Percentiles rank a stretch among this genome's conserved stretches.
phyloP scores from a whole-genome alignment of 1,140 invertebrate genomes.

The Drosophila littoralis region DNA sequence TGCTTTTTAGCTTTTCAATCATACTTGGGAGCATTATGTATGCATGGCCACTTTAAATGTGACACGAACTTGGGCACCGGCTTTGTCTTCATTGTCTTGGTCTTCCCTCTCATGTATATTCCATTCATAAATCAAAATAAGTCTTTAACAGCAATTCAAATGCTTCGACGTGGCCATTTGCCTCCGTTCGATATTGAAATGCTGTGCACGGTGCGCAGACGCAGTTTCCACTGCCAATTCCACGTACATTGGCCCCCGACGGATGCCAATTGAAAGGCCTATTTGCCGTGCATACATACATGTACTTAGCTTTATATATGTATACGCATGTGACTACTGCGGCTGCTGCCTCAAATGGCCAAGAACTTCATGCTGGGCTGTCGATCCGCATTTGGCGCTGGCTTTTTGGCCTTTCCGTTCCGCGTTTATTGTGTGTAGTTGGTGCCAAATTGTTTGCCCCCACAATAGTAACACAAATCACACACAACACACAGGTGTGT shows the following conservation, averaged over 20 bases:
- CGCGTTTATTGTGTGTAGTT: slow-evolving; percentile 60
- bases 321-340: slow-evolving; percentile 23
- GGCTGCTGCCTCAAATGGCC: slow-evolving; percentile 63
- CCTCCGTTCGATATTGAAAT: slow-evolving; percentile 56
- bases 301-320: not conserved
- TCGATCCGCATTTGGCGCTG: slow-evolving; percentile 63
- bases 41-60: slow-evolving; percentile 29
- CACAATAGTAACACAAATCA: slow-evolving; percentile 62
- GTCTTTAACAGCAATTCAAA: slow-evolving; percentile 51
- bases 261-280: slow-evolving; percentile 35
- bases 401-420: slow-evolving; percentile 77
- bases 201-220: slow-evolving; percentile 61
- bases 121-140: slow-evolving; percentile 66
- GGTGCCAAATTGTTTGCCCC: slow-evolving; percentile 76
- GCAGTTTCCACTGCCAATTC: slow-evolving; percentile 41
- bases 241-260: slow-evolving; percentile 51
- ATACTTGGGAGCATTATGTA: slow-evolving; percentile 40
- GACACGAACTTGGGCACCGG: slow-evolving; percentile 16
- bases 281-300: not conserved
- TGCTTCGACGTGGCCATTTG: slow-evolving; percentile 5
- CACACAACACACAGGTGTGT: slow-evolving; percentile 17
- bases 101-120: slow-evolving; percentile 11
- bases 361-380: slow-evolving; percentile 54
- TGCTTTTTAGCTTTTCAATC: slow-evolving; percentile 28
- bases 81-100: slow-evolving; percentile 10